Evolutionary conservation across 2,888 invertebrate species (phyloP).

Genomic region (Cenopis cana): DNA sequence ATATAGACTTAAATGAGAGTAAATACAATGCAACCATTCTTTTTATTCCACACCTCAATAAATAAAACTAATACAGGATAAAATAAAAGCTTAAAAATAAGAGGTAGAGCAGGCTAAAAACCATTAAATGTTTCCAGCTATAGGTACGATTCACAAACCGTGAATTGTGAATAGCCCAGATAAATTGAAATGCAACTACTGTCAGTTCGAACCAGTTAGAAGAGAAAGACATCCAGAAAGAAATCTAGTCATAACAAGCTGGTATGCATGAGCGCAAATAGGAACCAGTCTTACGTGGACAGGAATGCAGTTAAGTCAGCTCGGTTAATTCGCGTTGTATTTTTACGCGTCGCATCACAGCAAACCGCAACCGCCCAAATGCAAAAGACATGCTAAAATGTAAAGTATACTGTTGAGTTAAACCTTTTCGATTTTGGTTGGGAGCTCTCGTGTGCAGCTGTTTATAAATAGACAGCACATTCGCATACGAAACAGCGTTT

Average conservation of each 20-base stretch:
- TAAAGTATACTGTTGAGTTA: background rate
- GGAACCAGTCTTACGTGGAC: conserved; percentile 23
- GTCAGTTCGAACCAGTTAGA: background rate
- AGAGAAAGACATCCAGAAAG: conserved; percentile 23
- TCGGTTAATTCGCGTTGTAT: conserved; percentile 37
- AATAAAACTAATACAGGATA: no score
- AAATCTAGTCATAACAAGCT: conserved; percentile 12
- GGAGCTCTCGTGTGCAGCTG: conserved; percentile 27
- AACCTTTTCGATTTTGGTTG: background rate
- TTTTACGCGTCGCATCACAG: conserved; percentile 32
- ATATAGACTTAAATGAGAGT: background rate
- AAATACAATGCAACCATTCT: background rate
- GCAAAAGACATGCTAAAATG: background rate
- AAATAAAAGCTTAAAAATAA: no score
- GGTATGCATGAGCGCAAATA: conserved; percentile 5
- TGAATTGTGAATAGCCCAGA: no score
- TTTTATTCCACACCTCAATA: no score
- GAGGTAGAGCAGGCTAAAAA: no score
- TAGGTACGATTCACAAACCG: no score
- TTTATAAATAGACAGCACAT: conserved; percentile 36
- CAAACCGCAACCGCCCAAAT: background rate
- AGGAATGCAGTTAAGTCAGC: conserved; percentile 40
- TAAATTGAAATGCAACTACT: background rate
- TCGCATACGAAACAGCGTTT: conserved; percentile 32
- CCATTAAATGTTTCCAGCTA: no score